Evolutionary conservation across 1,140 invertebrate species (phyloP).

Genomic region (Hermatobates lingyangjiaoensis): DNA sequence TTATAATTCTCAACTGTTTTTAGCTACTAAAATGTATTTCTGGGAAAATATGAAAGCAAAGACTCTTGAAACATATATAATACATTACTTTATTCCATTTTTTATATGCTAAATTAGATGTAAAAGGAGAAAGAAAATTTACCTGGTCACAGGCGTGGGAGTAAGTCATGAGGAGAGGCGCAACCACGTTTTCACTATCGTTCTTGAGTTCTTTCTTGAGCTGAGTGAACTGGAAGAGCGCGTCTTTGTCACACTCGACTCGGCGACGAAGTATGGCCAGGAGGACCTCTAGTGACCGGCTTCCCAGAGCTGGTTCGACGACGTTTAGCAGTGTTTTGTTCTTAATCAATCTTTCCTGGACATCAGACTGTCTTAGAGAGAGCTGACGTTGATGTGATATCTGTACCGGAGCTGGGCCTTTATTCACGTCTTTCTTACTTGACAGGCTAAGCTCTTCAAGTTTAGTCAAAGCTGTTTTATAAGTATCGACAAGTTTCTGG

Average conservation of each 20-base stretch:
- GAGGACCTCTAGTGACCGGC: constrained; percentile 33
- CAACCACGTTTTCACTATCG: constrained; percentile 36
- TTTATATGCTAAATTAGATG: background rate
- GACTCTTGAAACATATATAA: background rate
- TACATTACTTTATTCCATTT: background rate
- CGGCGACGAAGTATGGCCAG: constrained; percentile 36
- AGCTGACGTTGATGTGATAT: constrained; percentile 77
- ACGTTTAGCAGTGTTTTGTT: constrained; percentile 77
- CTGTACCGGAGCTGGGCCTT: constrained; percentile 61
- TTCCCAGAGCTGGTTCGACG: constrained; percentile 43
- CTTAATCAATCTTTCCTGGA: constrained; percentile 74
- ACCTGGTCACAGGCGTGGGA: constrained; percentile 56
- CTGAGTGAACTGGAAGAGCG: constrained; percentile 47
- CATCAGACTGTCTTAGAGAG: constrained; percentile 56
- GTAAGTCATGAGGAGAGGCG: constrained; percentile 63
- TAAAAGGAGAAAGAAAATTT: constrained; percentile 5
- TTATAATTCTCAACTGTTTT: no score
- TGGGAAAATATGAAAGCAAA: background rate
- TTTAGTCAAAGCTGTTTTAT: constrained; percentile 71
- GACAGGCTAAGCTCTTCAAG: constrained; percentile 54
- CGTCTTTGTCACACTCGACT: constrained; percentile 49
- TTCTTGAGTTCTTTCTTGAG: constrained; percentile 39
- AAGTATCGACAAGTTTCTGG: constrained; percentile 61
- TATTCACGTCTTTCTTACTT: constrained; percentile 28
- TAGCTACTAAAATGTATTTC: no score